Percentiles rank a stretch among this genome's conserved stretches.
phyloP scores from a whole-genome alignment of 1,140 invertebrate species.

The Tribolium castaneum region DNA sequence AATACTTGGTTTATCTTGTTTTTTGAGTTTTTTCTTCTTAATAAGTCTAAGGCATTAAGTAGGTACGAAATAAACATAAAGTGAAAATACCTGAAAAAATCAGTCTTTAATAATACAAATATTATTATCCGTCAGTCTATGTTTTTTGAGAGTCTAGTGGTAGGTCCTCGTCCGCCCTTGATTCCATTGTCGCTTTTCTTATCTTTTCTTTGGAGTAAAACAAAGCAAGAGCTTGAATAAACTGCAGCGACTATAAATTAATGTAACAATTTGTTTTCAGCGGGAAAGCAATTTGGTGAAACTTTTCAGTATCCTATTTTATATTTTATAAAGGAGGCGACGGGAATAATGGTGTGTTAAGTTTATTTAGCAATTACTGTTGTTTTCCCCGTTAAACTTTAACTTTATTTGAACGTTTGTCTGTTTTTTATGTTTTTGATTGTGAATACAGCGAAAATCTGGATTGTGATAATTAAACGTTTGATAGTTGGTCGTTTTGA shows the following conservation, averaged over 20 bases:
- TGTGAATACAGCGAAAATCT: not conserved
- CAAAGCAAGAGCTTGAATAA: slow-evolving; percentile 32
- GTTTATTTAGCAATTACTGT: slow-evolving; percentile 11
- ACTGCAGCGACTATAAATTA: slow-evolving; percentile 37
- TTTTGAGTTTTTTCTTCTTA: too few relatives aligned
- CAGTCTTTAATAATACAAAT: too few relatives aligned
- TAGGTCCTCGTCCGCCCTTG: not conserved
- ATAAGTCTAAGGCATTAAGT: too few relatives aligned
- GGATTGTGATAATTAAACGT: slow-evolving; percentile 16
- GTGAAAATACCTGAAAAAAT: too few relatives aligned
- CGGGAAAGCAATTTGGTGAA: slow-evolving; percentile 14
- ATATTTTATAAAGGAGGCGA: slow-evolving; percentile 16
- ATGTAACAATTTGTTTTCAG: slow-evolving; percentile 40
- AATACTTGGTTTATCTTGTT: too few relatives aligned
- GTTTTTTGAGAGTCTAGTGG: not conserved
- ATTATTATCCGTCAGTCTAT: not conserved
- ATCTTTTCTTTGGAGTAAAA: slow-evolving; percentile 38
- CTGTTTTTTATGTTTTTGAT: not conserved
- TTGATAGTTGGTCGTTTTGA: slow-evolving; percentile 13
- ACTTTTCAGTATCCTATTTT: slow-evolving; percentile 37
- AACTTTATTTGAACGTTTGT: too few relatives aligned
- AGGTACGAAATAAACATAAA: too few relatives aligned
- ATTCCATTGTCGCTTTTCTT: not conserved
- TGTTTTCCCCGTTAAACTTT: not conserved
- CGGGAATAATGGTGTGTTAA: slow-evolving; percentile 18